phyloP scores from a whole-genome alignment of 1,140 invertebrate species.

The Ericerus pela region DNA sequence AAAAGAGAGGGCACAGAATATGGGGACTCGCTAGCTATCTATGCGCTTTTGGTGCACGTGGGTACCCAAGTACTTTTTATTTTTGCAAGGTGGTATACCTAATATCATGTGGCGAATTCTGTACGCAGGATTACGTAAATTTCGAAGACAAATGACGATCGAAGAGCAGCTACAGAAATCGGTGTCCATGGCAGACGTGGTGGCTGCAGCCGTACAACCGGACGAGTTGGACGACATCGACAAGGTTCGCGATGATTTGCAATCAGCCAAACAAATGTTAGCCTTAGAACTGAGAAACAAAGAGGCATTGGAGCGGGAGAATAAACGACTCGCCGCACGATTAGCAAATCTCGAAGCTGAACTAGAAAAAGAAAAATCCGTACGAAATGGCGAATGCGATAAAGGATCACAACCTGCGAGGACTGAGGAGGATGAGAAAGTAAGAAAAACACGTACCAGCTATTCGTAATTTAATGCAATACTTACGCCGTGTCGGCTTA shows the following conservation, averaged over 20 bases:
- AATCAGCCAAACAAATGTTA: conserved; percentile 78
- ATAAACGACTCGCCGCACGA: conserved; percentile 59
- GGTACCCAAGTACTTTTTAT: too few relatives aligned
- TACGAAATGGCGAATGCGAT: too few relatives aligned
- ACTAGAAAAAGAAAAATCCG: too few relatives aligned
- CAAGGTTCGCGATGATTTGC: conserved; percentile 67
- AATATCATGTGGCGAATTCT: too few relatives aligned
- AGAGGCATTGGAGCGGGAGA: conserved; percentile 68
- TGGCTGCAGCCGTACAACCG: conserved; percentile 37
- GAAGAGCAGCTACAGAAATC: conserved; percentile 74
- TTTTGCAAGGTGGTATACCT: too few relatives aligned
- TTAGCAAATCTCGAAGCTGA: conserved; percentile 64
- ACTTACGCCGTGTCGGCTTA: too few relatives aligned
- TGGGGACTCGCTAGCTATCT: too few relatives aligned
- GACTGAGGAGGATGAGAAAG: conserved; percentile 41
- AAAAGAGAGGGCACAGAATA: too few relatives aligned
- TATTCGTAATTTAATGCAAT: too few relatives aligned
- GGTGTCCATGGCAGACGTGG: conserved; percentile 45
- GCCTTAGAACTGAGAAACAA: conserved; percentile 72
- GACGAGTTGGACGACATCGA: conserved; percentile 71
- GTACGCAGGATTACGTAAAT: conserved; percentile 54
- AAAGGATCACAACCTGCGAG: too few relatives aligned
- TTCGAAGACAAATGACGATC: conserved; percentile 71
- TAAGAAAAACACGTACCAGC: too few relatives aligned
- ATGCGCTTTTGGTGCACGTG: too few relatives aligned